Evolutionary conservation across 2,113 vertebrate genomes (phyloP).

Genomic region (Motacilla alba): DNA sequence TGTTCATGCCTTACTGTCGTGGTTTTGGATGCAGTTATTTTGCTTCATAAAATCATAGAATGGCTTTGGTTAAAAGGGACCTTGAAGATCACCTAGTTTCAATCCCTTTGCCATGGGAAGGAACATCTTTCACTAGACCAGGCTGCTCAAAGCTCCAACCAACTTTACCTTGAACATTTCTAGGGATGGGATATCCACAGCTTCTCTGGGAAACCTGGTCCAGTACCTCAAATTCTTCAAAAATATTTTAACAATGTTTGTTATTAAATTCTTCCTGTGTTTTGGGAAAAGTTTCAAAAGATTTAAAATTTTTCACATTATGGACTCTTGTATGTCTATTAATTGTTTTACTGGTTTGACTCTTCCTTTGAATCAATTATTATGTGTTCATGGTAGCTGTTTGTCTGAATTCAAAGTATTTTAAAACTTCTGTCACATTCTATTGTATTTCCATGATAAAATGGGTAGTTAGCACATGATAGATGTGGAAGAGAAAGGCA

Average conservation of each 20-base stretch:
- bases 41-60: neutral
- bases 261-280: neutral
- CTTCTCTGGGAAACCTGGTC: neutral
- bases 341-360: neutral
- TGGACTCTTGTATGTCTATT: neutral
- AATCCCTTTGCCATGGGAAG: neutral
- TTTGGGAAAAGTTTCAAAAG: neutral
- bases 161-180: neutral
- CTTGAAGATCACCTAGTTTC: neutral
- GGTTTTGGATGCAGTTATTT: neutral
- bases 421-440: neutral
- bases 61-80: neutral
- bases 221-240: neutral
- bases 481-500: neutral
- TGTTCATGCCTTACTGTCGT: rapidly evolving
- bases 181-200: neutral
- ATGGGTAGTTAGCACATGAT: neutral
- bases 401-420: neutral
- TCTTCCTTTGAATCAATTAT: neutral
- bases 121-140: neutral
- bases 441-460: neutral
- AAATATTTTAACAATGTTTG: neutral
- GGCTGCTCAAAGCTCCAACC: neutral
- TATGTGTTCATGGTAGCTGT: neutral
- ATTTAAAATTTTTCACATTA: neutral